These are phyloP conservation scores for Bombus superbus DNA, from an alignment of 1,140 invertebrate genomes.

Conservation along the genomic window DNA sequence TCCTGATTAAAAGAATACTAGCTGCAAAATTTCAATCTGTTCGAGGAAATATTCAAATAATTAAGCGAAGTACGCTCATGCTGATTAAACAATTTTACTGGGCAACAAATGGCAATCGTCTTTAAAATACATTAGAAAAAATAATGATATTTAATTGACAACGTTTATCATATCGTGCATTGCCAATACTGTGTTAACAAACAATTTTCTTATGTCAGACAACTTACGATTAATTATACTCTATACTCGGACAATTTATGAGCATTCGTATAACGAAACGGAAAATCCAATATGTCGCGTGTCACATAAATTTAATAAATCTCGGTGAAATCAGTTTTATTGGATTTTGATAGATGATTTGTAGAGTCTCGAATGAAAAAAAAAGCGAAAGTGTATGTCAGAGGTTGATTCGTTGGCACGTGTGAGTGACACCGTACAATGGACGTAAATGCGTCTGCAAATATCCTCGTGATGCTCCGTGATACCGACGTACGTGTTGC, in stretches of 20 bases:
- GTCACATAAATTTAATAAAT: background rate
- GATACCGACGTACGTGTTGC: background rate
- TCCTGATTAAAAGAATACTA: background rate
- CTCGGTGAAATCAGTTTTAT: background rate
- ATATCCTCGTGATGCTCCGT: background rate
- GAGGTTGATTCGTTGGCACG: background rate
- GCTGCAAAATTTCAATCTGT: background rate
- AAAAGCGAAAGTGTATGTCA: background rate
- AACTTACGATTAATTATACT: background rate
- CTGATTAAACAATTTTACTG: background rate
- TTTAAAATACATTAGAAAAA: background rate
- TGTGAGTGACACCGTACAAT: slow-evolving; percentile 14
- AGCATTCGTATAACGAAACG: background rate
- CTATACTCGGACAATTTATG: background rate
- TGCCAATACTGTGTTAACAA: background rate
- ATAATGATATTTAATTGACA: no score
- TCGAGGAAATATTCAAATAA: background rate
- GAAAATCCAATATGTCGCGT: background rate
- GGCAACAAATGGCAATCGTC: background rate
- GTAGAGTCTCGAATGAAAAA: background rate
- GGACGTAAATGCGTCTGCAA: slow-evolving; percentile 41
- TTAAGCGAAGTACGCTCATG: background rate
- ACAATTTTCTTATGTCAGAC: background rate
- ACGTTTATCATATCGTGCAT: no score
- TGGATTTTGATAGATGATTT: slow-evolving; percentile 6